A percentile compares a stretch with the other conserved stretches of the same genome.
phyloP scores from a whole-genome alignment of 2,888 invertebrate species.

The Amphipyra tragopoginis region DNA sequence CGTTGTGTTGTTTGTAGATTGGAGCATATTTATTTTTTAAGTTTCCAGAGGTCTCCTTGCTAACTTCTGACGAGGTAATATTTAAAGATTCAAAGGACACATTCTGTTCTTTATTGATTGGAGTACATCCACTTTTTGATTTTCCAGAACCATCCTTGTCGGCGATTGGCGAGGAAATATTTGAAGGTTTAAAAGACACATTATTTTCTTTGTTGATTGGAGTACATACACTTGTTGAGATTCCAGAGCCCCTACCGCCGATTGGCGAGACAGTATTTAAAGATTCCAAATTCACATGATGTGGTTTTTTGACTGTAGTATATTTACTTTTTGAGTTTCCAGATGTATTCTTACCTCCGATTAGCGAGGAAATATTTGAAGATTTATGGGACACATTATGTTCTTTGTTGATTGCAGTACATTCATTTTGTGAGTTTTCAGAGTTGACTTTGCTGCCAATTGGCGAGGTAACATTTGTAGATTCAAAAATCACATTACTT shows the following conservation, averaged over 20 bases:
- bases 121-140: background rate
- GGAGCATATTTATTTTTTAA: slow-evolving; percentile 6
- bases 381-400: background rate
- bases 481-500: slow-evolving; percentile 6
- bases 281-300: slow-evolving; percentile 7
- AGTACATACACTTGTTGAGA: too few species aligned
- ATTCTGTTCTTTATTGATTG: slow-evolving; percentile 1
- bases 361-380: background rate
- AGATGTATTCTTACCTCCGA: background rate
- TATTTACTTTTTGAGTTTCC: background rate
- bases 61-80: background rate
- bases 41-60: slow-evolving; percentile 35
- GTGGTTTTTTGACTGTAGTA: background rate
- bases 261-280: slow-evolving; percentile 10
- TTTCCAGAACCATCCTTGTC: slow-evolving; percentile 18
- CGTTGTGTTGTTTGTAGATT: background rate
- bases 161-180: slow-evolving; percentile 2
- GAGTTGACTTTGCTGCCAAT: background rate
- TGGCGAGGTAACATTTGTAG: slow-evolving; percentile 9
- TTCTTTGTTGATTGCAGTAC: slow-evolving; percentile 2
- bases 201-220: background rate
- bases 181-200: background rate
- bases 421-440: slow-evolving; percentile 16
- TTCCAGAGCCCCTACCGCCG: too few species aligned
- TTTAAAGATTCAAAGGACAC: background rate